A percentile compares a stretch with the other conserved stretches of the same genome.
Conservation (phyloP, 2,113 vertebrate species). For the Bufo gargarizans region DNA sequence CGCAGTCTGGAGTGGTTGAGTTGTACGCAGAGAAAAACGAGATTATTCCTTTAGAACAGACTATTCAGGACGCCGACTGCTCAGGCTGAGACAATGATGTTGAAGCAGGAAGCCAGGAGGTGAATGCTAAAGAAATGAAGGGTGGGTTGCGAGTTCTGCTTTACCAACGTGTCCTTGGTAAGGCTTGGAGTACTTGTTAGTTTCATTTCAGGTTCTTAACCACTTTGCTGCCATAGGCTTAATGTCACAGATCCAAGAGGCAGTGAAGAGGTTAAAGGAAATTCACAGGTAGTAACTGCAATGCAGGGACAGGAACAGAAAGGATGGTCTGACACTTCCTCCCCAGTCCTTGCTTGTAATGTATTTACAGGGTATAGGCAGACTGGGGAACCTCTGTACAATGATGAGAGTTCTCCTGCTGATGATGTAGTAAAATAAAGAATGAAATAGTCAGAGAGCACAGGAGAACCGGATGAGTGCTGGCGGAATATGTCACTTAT, state of each 20-base stretch:
- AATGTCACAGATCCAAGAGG: conserved; percentile 16
- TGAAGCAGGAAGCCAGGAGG: conserved; percentile 23
- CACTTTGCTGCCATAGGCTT: conserved; percentile 40
- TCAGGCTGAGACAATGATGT: conserved; percentile 20
- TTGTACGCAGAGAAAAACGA: not conserved
- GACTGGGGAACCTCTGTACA: conserved; percentile 85
- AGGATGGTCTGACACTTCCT: conserved; percentile 24
- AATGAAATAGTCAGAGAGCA: conserved; percentile 96
- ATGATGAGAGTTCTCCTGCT: conserved; percentile 94
- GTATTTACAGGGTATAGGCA: conserved; percentile 98
- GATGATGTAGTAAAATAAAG: conserved; percentile 99
- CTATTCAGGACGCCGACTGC: not conserved
- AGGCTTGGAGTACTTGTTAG: conserved; percentile 26
- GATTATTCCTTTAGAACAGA: conserved; percentile 1
- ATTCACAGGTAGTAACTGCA: conserved; percentile 92
- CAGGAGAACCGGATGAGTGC: conserved; percentile 64
- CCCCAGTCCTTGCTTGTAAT: conserved; percentile 78
- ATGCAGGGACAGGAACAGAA: conserved; percentile 69
- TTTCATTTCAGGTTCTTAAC: conserved; percentile 25
- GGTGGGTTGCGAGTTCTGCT: not conserved
- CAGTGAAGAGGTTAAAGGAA: conserved; percentile 50
- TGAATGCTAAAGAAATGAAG: not conserved
- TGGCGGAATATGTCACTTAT: conserved; percentile 72
- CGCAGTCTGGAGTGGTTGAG: conserved; percentile 11
- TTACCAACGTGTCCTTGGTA: conserved; percentile 42